Conservation (phyloP, 2,888 invertebrate species). For the Caenorhabditis drosophilae region DNA sequence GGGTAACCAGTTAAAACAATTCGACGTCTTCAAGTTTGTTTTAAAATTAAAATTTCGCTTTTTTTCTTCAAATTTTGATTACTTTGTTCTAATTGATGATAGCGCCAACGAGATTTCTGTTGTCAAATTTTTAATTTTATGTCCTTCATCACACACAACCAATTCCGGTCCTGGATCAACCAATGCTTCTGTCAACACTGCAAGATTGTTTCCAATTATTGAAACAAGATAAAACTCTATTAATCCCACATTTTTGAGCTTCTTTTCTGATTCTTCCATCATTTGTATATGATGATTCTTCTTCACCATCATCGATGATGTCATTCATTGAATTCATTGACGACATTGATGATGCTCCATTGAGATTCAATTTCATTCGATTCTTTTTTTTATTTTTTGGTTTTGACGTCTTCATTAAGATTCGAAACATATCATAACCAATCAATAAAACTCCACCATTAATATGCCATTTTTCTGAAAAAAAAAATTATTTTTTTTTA, state of each 20-base stretch:
- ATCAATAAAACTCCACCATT: constrained; percentile 91
- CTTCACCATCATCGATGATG: too few relatives aligned
- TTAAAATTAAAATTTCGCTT: background rate
- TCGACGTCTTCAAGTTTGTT: constrained; percentile 76
- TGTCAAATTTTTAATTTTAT: constrained; percentile 95
- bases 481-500: constrained; percentile 1
- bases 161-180: constrained; percentile 90
- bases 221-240: background rate
- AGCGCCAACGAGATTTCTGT: constrained; percentile 93
- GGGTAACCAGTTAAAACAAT: constrained; percentile 97
- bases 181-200: constrained; percentile 70
- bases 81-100: constrained; percentile 89
- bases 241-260: constrained; percentile 37
- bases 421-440: constrained; percentile 93
- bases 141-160: constrained; percentile 94
- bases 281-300: too few relatives aligned
- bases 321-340: too few relatives aligned
- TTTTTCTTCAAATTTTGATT: too few relatives aligned
- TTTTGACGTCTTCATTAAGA: constrained; percentile 75
- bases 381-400: constrained; percentile 41
- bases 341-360: constrained; percentile 19
- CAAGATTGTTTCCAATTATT: constrained; percentile 4
- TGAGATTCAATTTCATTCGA: constrained; percentile 34
- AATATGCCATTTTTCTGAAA: constrained; percentile 80
- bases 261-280: constrained; percentile 44